These are phyloP conservation scores for Alca torda DNA, from an alignment of 2,797 vertebrate genomes.

Conservation along the genomic window DNA sequence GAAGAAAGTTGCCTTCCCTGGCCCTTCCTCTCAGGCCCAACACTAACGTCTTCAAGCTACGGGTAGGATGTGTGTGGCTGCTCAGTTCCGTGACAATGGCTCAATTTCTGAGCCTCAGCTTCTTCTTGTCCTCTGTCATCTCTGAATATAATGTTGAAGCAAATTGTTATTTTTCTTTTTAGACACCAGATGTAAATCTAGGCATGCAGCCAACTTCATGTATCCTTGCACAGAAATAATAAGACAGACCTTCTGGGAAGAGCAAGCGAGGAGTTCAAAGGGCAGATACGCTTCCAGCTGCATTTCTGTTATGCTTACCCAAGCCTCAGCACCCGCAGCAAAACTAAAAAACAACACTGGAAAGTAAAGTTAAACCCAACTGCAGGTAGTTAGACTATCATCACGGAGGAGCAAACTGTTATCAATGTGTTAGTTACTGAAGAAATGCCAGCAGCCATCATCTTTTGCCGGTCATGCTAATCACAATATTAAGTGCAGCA, in stretches of 20 bases:
- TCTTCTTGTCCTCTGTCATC: not conserved
- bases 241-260: constrained; percentile 19
- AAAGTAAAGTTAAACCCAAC: not conserved
- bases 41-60: not conserved
- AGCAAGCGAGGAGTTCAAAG: not conserved
- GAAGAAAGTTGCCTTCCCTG: not conserved
- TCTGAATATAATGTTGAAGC: not conserved
- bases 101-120: not conserved
- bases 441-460: not conserved
- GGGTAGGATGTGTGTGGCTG: not conserved
- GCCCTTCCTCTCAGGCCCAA: not conserved
- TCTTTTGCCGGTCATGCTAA: not conserved
- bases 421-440: not conserved
- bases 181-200: constrained; percentile 24
- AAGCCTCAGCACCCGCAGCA: not conserved
- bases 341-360: not conserved
- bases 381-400: not conserved
- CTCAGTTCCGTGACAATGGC: not conserved
- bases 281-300: not conserved
- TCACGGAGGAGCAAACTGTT: not conserved
- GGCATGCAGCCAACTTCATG: not conserved
- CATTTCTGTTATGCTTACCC: not conserved
- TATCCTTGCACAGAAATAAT: constrained; percentile 23
- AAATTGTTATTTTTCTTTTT: constrained; percentile 28
- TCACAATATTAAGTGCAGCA: not conserved